Evolutionary conservation across 2,113 vertebrate species (phyloP).

Genomic region (Callithrix jacchus): DNA sequence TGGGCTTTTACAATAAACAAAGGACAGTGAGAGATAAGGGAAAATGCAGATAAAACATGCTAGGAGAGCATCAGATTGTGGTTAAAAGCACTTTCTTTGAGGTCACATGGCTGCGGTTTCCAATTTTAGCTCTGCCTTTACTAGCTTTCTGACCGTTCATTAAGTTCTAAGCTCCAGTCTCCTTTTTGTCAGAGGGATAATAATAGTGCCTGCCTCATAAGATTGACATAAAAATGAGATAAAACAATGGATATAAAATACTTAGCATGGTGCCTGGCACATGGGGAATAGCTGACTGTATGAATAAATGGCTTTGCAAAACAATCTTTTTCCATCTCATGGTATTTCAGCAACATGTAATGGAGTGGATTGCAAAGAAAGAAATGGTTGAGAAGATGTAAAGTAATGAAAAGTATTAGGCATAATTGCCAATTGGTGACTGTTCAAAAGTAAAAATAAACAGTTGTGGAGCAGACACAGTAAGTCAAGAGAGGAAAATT

Average conservation of each 20-base stretch:
- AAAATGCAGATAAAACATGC: background rate
- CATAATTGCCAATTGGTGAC: no score
- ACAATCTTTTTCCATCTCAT: background rate
- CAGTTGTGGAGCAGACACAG: background rate
- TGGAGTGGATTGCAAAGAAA: background rate
- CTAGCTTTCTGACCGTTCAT: background rate
- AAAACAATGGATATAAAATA: background rate
- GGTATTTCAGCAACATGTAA: background rate
- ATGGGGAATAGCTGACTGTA: rapidly evolving
- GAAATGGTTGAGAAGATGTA: background rate
- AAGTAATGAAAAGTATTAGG: background rate
- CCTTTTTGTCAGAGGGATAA: background rate
- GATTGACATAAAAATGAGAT: background rate
- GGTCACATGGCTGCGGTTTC: background rate
- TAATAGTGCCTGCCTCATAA: background rate
- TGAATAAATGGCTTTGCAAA: no score
- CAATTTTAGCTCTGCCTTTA: background rate
- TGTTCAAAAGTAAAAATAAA: background rate
- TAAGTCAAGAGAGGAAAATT: background rate
- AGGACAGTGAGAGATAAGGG: background rate
- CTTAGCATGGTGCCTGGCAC: background rate
- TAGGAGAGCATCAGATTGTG: background rate
- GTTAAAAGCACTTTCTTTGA: background rate
- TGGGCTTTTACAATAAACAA: background rate
- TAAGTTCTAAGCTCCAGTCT: no score